These are phyloP conservation scores for Oryzias javanicus DNA, from an alignment of 2,113 vertebrate species.

Conservation along the genomic window DNA sequence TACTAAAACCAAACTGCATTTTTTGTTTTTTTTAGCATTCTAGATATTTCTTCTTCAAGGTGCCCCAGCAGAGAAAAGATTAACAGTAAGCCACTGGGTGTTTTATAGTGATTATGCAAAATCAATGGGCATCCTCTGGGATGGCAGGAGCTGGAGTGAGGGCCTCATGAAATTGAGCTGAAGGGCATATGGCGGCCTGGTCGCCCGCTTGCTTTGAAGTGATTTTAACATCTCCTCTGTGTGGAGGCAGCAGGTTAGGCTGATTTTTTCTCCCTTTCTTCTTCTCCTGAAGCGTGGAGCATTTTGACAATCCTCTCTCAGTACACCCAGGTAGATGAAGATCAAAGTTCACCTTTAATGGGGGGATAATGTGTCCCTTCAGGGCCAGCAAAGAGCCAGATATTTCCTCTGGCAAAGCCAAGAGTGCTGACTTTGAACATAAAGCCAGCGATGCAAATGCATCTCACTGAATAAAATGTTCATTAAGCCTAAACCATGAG, in stretches of 20 bases:
- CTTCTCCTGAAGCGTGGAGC: slow-evolving; percentile 25
- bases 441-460: too few species aligned
- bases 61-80: slow-evolving; percentile 48
- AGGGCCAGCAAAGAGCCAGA: too few species aligned
- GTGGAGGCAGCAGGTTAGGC: slow-evolving; percentile 19
- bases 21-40: slow-evolving; percentile 29
- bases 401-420: too few species aligned
- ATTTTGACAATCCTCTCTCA: slow-evolving; percentile 36
- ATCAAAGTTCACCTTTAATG: background rate
- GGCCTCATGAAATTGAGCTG: slow-evolving; percentile 28
- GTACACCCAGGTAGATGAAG: slow-evolving; percentile 1
- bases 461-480: too few species aligned
- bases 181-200: slow-evolving; percentile 32
- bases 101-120: slow-evolving; percentile 56
- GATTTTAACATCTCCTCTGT: slow-evolving; percentile 39
- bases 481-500: too few species aligned
- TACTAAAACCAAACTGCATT: slow-evolving; percentile 9
- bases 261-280: slow-evolving; percentile 25
- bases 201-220: slow-evolving; percentile 39
- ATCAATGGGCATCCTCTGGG: slow-evolving; percentile 49
- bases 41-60: slow-evolving; percentile 46
- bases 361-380: too few species aligned
- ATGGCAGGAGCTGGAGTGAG: slow-evolving; percentile 10
- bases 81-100: slow-evolving; percentile 47
- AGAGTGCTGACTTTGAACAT: too few species aligned